Evolutionary conservation across 2,113 vertebrate species (phyloP).

Genomic region (Drymodes brunneopygia): DNA sequence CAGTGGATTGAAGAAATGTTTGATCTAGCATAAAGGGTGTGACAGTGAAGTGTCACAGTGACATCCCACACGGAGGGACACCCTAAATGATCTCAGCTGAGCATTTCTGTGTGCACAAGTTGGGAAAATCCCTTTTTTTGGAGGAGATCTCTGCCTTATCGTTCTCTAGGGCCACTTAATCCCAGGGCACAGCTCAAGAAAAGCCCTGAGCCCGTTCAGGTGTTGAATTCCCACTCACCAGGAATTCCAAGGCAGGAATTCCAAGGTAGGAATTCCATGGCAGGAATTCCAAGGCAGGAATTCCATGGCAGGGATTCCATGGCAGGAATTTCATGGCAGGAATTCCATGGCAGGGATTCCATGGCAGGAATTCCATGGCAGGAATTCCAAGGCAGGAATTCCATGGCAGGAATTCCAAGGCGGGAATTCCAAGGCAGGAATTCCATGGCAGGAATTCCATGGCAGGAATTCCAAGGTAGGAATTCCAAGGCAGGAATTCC

Average conservation of each 20-base stretch:
- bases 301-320: too few relatives aligned
- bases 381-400: constrained; percentile 55
- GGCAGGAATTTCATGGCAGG: constrained; percentile 61
- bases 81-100: neutral
- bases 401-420: too few relatives aligned
- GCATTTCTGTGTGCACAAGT: neutral
- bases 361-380: constrained; percentile 55
- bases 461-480: constrained; percentile 58
- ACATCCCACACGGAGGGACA: neutral
- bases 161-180: neutral
- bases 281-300: constrained; percentile 59
- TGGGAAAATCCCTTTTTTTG: neutral
- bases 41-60: neutral
- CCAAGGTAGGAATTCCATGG: constrained; percentile 46
- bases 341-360: constrained; percentile 28
- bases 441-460: constrained; percentile 21
- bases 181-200: constrained; percentile 29
- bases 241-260: constrained; percentile 55
- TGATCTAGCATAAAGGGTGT: neutral
- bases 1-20: neutral
- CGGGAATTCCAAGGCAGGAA: constrained; percentile 59
- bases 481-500: constrained; percentile 51
- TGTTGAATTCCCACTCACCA: constrained; percentile 13
- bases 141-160: neutral
- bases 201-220: constrained; percentile 14